These are phyloP conservation scores for Sorex araneus DNA, from an alignment of 2,113 vertebrate genomes.

Conservation along the genomic window DNA sequence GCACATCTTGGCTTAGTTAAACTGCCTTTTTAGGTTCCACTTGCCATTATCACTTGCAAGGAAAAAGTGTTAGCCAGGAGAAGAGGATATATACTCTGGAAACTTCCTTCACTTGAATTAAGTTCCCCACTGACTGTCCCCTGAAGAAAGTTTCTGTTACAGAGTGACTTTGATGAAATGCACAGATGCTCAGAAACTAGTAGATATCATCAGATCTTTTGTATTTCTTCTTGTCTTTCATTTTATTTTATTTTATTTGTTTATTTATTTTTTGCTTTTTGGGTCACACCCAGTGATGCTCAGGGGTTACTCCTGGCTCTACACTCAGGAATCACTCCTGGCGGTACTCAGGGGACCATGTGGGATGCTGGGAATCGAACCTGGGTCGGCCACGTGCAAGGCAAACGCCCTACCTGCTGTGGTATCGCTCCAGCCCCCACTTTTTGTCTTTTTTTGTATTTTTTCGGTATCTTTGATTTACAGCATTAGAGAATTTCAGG, in stretches of 20 bases:
- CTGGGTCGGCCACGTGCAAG: too few species aligned
- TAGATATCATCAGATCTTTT: background rate
- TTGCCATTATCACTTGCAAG: background rate
- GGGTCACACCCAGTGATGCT: too few species aligned
- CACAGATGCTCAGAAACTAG: conserved; percentile 10
- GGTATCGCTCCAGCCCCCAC: too few species aligned
- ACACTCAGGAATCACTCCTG: too few species aligned
- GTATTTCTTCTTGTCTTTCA: conserved; percentile 52
- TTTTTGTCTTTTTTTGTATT: conserved; percentile 57
- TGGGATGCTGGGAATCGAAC: too few species aligned
- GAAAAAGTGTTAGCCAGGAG: conserved; percentile 30
- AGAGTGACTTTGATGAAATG: conserved; percentile 4
- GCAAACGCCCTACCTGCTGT: too few species aligned
- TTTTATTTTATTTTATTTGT: too few species aligned
- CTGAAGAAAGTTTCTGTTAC: background rate
- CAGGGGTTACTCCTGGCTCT: too few species aligned
- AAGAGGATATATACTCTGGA: background rate
- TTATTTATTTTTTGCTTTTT: too few species aligned
- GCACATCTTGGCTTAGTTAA: background rate
- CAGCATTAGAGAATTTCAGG: too few species aligned
- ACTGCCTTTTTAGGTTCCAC: background rate
- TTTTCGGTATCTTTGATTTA: too few species aligned
- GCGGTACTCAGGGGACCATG: too few species aligned
- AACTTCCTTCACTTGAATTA: background rate
- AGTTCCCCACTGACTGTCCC: background rate